A percentile compares a stretch with the other conserved stretches of the same genome.
These are phyloP conservation scores for Pyrrhia umbra DNA, from an alignment of 2,888 invertebrate genomes.

Conservation along the genomic window DNA sequence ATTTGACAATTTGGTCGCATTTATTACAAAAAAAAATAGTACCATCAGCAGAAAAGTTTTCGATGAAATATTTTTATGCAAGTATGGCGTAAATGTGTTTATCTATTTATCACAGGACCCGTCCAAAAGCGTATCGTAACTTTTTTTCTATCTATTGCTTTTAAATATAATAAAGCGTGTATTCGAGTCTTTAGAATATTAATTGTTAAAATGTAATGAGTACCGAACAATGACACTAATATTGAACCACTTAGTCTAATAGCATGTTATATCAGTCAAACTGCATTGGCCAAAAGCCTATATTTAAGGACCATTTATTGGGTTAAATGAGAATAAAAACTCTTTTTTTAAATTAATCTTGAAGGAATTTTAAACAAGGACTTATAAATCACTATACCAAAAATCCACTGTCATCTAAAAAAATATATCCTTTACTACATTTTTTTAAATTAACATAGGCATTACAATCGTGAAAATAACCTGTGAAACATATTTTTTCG, in stretches of 20 bases:
- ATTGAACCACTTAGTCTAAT: slow-evolving; percentile 33
- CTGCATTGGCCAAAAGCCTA: background rate
- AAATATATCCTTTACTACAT: background rate
- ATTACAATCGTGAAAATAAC: too few species aligned
- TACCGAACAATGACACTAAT: slow-evolving; percentile 23
- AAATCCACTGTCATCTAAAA: too few species aligned
- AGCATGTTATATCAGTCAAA: background rate
- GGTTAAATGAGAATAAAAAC: background rate
- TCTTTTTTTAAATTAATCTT: too few species aligned
- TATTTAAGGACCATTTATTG: background rate
- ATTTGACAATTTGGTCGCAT: slow-evolving; percentile 57
- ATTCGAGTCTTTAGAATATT: slow-evolving; percentile 46
- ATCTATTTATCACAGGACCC: slow-evolving; percentile 40
- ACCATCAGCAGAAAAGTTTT: slow-evolving; percentile 61
- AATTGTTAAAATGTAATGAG: slow-evolving; percentile 22
- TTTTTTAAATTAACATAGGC: too few species aligned
- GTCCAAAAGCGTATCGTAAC: slow-evolving; percentile 29
- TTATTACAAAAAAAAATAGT: slow-evolving; percentile 41
- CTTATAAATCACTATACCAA: too few species aligned
- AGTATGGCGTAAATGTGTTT: background rate
- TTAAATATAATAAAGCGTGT: slow-evolving; percentile 43
- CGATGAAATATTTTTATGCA: slow-evolving; percentile 11
- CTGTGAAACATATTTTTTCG: too few species aligned
- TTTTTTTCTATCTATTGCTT: slow-evolving; percentile 36
- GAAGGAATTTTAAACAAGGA: too few species aligned